phyloP scores from a whole-genome alignment of 2,888 invertebrate genomes.

The Cryptocephalus primarius region DNA sequence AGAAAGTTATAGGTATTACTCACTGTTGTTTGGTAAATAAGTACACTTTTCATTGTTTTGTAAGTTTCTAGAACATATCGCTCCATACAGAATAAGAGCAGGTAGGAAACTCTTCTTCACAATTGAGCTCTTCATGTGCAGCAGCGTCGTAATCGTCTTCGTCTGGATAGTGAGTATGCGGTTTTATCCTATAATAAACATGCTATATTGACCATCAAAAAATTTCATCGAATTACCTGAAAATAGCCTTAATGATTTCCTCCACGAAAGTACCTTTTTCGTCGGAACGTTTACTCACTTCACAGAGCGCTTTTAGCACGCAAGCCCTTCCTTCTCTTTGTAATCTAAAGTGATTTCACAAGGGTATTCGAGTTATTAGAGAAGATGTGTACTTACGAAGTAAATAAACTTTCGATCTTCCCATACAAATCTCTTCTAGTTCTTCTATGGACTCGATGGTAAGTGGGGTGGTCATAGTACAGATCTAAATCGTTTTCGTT shows the following conservation, averaged over 20 bases:
- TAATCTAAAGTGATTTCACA: constrained; percentile 24
- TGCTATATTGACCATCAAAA: constrained; percentile 10
- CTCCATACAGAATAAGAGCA: constrained; percentile 29
- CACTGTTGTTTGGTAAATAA: too few relatives aligned
- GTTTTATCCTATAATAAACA: constrained; percentile 37
- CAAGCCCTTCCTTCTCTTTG: constrained; percentile 46
- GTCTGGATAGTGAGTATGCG: constrained; percentile 25
- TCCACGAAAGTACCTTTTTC: constrained; percentile 49
- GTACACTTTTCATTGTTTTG: too few relatives aligned
- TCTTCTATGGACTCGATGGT: constrained; percentile 43
- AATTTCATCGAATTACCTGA: constrained; percentile 43
- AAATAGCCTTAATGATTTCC: constrained; percentile 53
- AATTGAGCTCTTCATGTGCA: constrained; percentile 32
- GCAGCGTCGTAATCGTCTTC: constrained; percentile 39
- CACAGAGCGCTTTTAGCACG: constrained; percentile 54
- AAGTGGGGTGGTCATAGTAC: constrained; percentile 16
- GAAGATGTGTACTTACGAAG: constrained; percentile 44
- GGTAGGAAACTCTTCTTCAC: constrained; percentile 36
- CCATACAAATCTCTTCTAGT: constrained; percentile 50
- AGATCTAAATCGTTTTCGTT: too few relatives aligned
- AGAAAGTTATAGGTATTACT: too few relatives aligned
- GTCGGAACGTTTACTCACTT: constrained; percentile 43
- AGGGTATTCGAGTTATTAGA: background rate
- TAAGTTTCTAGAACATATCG: constrained; percentile 15
- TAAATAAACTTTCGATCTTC: constrained; percentile 50